Evolutionary conservation across 64 coral and sea anemone genomes (phyloP).

Genomic region (Pocillopora damicornis): DNA sequence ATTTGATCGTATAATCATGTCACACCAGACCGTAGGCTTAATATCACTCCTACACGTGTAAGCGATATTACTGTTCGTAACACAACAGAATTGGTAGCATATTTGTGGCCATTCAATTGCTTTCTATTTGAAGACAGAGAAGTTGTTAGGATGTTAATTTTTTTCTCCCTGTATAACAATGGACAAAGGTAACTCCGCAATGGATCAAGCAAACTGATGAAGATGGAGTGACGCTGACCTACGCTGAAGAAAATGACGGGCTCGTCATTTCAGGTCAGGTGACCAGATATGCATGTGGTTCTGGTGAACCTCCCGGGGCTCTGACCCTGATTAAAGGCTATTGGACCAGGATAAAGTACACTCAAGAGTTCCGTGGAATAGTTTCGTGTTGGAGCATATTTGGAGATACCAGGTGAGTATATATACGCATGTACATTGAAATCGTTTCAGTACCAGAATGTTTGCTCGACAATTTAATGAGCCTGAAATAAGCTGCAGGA

Average conservation of each 20-base stretch:
- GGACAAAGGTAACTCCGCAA: constrained; percentile 18
- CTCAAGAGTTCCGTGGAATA: constrained; percentile 29
- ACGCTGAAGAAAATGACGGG: constrained; percentile 10
- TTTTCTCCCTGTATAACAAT: neutral
- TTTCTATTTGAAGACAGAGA: too few species aligned
- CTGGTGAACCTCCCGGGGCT: neutral
- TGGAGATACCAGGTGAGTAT: constrained; percentile 32
- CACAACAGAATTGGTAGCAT: too few species aligned
- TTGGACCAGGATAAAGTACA: constrained; percentile 52
- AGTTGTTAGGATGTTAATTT: too few species aligned
- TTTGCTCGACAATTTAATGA: too few species aligned
- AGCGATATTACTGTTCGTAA: too few species aligned
- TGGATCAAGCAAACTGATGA: constrained; percentile 23
- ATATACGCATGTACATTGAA: neutral
- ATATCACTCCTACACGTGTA: too few species aligned
- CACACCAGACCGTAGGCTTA: too few species aligned
- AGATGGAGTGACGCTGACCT: constrained; percentile 18
- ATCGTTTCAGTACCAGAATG: neutral
- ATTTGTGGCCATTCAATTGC: too few species aligned
- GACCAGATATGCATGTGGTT: constrained; percentile 26
- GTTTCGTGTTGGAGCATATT: constrained; percentile 49
- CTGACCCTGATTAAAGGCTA: constrained; percentile 39
- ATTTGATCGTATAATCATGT: too few species aligned
- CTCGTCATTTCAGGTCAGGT: constrained; percentile 14
- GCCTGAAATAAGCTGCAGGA: too few species aligned